Conservation (phyloP, 2,888 invertebrate species). For the Gonocerus acuteangulatus region DNA sequence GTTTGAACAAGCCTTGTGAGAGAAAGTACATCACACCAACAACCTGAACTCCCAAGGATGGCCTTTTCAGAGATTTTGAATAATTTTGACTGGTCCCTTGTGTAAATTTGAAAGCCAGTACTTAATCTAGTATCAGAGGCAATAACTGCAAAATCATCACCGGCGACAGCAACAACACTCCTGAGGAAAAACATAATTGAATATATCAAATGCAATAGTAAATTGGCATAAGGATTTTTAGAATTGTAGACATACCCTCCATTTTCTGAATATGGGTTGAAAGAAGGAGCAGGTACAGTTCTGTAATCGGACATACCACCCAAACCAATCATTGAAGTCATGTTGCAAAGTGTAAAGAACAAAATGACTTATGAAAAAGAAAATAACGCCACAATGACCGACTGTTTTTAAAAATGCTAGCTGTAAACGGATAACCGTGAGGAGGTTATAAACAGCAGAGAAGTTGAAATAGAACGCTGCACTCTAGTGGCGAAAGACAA, state of each 20-base stretch:
- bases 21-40: constrained; percentile 95
- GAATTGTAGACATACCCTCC: constrained; percentile 55
- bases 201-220: background rate
- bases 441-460: too few relatives aligned
- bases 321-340: background rate
- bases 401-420: too few relatives aligned
- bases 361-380: too few relatives aligned
- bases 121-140: constrained; percentile 92
- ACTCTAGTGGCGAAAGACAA: too few relatives aligned
- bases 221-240: background rate
- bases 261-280: constrained; percentile 66
- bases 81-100: constrained; percentile 79
- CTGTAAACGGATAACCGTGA: too few relatives aligned
- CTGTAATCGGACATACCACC: constrained; percentile 24
- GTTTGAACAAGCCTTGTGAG: constrained; percentile 75
- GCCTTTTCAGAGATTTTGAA: constrained; percentile 73
- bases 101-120: constrained; percentile 82
- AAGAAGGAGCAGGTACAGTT: constrained; percentile 45
- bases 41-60: constrained; percentile 89
- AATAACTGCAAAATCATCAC: constrained; percentile 88
- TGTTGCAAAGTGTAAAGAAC: too few relatives aligned
- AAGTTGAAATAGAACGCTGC: too few relatives aligned
- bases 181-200: constrained; percentile 48
- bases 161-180: constrained; percentile 90
- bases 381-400: too few relatives aligned